Conservation (phyloP, 2,113 vertebrate species). For the Chaenocephalus aceratus region DNA sequence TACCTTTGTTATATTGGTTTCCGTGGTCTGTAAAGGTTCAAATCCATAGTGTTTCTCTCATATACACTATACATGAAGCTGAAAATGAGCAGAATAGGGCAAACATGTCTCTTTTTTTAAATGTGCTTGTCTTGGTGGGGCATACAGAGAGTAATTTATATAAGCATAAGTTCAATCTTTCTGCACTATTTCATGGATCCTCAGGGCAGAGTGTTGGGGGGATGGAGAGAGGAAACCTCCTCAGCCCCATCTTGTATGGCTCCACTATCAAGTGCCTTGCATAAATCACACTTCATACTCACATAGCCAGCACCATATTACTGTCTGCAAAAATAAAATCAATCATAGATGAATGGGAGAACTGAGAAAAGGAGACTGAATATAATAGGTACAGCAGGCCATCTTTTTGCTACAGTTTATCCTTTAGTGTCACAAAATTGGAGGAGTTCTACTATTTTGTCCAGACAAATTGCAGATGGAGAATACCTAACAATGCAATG, state of each 20-base stretch:
- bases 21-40: no score
- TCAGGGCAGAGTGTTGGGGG: slow-evolving; percentile 19
- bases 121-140: slow-evolving; percentile 33
- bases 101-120: not conserved
- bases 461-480: not conserved
- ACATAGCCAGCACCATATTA: slow-evolving; percentile 36
- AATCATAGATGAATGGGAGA: slow-evolving; percentile 39
- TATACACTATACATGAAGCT: no score
- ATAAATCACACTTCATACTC: slow-evolving; percentile 60
- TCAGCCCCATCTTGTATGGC: slow-evolving; percentile 28
- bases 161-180: slow-evolving; percentile 56
- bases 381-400: not conserved
- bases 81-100: no score
- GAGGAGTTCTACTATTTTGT: not conserved
- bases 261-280: slow-evolving; percentile 40
- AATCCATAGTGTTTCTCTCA: no score
- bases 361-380: slow-evolving; percentile 8
- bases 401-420: not conserved
- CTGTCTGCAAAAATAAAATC: slow-evolving; percentile 29
- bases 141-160: slow-evolving; percentile 55
- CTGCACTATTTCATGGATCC: slow-evolving; percentile 67
- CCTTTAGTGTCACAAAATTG: not conserved
- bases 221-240: slow-evolving; percentile 9
- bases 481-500: not conserved
- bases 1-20: no score